Conservation (phyloP, 2,888 invertebrate genomes). For the Microplitis deprimator region DNA sequence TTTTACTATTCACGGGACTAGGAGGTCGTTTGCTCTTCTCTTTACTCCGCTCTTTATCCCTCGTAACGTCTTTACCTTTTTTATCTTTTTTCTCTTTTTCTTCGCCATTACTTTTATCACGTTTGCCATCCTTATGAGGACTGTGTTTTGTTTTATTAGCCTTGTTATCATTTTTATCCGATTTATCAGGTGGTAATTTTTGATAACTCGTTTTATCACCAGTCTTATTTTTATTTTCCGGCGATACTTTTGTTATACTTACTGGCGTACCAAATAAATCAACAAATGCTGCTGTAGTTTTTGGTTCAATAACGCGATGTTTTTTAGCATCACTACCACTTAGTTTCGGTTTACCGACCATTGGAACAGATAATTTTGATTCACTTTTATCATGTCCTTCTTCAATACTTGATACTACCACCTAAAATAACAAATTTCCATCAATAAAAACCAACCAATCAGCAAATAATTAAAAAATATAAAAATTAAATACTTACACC, state of each 20-base stretch:
- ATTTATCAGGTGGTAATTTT: slow-evolving; percentile 73
- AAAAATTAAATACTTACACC: slow-evolving; percentile 74
- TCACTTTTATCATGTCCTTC: slow-evolving; percentile 75
- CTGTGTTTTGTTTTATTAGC: slow-evolving; percentile 73
- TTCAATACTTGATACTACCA: slow-evolving; percentile 72
- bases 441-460: background rate
- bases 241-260: slow-evolving; percentile 81
- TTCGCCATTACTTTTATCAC: slow-evolving; percentile 71
- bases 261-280: slow-evolving; percentile 89
- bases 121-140: slow-evolving; percentile 74
- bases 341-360: slow-evolving; percentile 82
- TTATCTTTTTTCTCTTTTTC: slow-evolving; percentile 72
- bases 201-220: slow-evolving; percentile 64
- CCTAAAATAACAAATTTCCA: slow-evolving; percentile 57
- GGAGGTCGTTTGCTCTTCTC: slow-evolving; percentile 73
- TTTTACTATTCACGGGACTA: slow-evolving; percentile 66
- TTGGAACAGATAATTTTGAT: slow-evolving; percentile 75
- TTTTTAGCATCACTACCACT: slow-evolving; percentile 73
- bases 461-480: background rate
- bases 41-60: slow-evolving; percentile 75
- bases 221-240: slow-evolving; percentile 76
- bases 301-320: slow-evolving; percentile 69
- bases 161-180: slow-evolving; percentile 73
- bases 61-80: slow-evolving; percentile 74
- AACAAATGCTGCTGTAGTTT: slow-evolving; percentile 79